Base-by-base conservation (phyloP, 2,113 vertebrate species). In the Corythoichthys haematopterus region DNA sequence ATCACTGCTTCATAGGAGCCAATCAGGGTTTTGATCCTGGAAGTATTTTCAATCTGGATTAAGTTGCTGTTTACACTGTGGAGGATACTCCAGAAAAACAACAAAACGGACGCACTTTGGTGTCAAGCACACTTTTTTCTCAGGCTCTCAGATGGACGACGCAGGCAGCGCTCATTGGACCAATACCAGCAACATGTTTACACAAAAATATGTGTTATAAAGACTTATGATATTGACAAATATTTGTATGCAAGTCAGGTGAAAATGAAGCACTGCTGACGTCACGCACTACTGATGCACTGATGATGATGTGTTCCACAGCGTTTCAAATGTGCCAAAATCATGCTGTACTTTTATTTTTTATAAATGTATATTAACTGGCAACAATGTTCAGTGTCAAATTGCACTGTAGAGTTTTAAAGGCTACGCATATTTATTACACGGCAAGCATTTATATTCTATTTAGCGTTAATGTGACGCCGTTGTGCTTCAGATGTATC, bases 321-420 rank as follows among this genome's bases (percentile, higher is more conserved):
- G 4, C 2, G 20, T 56, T 35, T 56, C 12, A 56, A 36, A 36
- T 56, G 28, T 55, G 51, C 51, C 51, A 53, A 55, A 33, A 3
- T 6, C 7, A 52, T n/a, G 50, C 16, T 20, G 52, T 55, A 33
- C 52, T 55, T 33, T 52, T 52, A 8, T 51, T 28, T 55, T 55
- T 33, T 10, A 3, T 20, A 55, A 15, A 50, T 13, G 13, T 50
- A 50, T 15, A 50, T 50, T 50, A 14, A 56, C 28, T 56, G 33
- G 5, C 35, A 57, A 36, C 35, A 36, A 6, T 2, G 58, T 10
- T 58, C 61, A 48, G 12, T 5, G 69, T 83, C 65, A 70, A 70
- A 73, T 73, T 77, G 69, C 82, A 76, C 77, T 78, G 80, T 66
- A 76, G 46, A 76, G 55, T 63, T 52, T 33, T 9, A 64, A 62